A percentile compares a stretch with the other conserved stretches of the same genome.
These are phyloP conservation scores for Podarcis raffonei DNA, from an alignment of 2,113 vertebrate species.

Conservation along the genomic window DNA sequence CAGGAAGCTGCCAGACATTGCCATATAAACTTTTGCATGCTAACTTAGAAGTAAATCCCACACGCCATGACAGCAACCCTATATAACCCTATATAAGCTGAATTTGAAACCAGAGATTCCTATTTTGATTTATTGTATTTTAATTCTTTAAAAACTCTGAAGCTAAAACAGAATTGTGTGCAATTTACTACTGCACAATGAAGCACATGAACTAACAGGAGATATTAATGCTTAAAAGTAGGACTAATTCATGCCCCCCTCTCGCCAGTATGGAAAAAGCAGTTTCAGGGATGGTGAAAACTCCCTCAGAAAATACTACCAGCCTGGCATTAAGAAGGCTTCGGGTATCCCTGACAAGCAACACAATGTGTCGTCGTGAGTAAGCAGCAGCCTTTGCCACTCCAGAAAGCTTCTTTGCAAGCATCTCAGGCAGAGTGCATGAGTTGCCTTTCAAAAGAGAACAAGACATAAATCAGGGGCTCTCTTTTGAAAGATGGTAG, in stretches of 20 bases:
- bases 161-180: background rate
- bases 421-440: background rate
- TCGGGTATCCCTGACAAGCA: background rate
- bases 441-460: background rate
- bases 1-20: background rate
- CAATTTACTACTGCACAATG: background rate
- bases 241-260: background rate
- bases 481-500: background rate
- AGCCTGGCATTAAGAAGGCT: background rate
- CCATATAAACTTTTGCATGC: background rate
- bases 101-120: background rate
- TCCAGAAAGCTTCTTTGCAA: constrained; percentile 14
- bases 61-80: no score
- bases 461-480: background rate
- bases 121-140: background rate
- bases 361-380: background rate
- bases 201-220: background rate
- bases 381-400: background rate
- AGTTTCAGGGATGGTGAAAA: background rate
- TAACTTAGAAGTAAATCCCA: background rate
- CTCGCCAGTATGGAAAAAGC: background rate
- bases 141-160: background rate
- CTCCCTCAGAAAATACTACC: background rate
- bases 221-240: background rate
- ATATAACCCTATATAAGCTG: background rate